These are phyloP conservation scores for Pterocles gutturalis DNA, from an alignment of 2,113 vertebrate species.

Conservation along the genomic window DNA sequence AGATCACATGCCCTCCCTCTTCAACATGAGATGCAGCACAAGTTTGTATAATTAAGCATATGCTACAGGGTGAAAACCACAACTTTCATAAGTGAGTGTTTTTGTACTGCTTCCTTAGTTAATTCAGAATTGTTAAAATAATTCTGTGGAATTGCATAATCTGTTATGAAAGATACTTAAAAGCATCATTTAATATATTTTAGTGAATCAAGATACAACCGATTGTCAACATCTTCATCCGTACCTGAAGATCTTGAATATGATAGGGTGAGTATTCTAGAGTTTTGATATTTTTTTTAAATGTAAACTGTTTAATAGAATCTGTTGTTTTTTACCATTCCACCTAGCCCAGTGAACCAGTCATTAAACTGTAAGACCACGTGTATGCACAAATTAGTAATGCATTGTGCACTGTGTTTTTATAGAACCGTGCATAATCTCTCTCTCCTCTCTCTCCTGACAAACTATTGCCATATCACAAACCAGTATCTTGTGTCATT, in stretches of 20 bases:
- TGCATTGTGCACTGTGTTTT: not conserved
- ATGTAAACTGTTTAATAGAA: not conserved
- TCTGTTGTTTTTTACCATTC: not conserved
- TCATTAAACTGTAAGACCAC: not conserved
- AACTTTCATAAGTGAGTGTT: not conserved
- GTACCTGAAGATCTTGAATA: conserved; percentile 71
- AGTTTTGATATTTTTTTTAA: not conserved
- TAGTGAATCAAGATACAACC: conserved; percentile 69
- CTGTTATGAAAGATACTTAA: not conserved
- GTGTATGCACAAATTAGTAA: not conserved
- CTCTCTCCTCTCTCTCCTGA: not conserved
- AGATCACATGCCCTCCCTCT: fast-evolving
- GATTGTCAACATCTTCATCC: conserved; percentile 68
- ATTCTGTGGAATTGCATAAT: not conserved
- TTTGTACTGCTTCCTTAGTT: not conserved
- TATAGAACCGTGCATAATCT: not conserved
- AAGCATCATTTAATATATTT: not conserved
- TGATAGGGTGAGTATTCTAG: conserved; percentile 68
- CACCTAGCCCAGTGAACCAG: not conserved
- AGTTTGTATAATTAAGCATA: not conserved
- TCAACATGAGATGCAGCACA: not conserved
- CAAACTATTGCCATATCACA: not conserved
- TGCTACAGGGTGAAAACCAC: not conserved
- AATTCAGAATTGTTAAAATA: not conserved
- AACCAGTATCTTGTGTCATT: not conserved